These are phyloP conservation scores for Clepsis dumicolana DNA, from an alignment of 2,888 invertebrate species.

Conservation along the genomic window DNA sequence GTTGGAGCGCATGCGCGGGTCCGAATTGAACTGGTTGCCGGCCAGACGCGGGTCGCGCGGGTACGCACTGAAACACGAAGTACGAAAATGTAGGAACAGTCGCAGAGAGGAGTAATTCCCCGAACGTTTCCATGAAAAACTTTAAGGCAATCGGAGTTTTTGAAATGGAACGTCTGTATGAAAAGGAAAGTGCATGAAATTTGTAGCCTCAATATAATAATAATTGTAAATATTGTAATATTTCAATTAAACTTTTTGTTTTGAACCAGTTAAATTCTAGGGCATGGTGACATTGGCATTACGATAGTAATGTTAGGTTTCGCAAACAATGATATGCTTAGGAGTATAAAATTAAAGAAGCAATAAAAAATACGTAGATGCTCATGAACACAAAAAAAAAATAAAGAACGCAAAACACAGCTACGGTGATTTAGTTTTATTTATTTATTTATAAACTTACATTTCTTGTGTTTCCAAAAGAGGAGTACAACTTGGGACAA, in stretches of 20 bases:
- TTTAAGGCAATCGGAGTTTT: neutral
- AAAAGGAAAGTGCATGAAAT: no score
- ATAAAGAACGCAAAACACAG: neutral
- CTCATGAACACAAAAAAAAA: neutral
- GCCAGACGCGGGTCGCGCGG: constrained; percentile 80
- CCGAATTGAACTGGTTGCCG: constrained; percentile 73
- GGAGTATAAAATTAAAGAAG: neutral
- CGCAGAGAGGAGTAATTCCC: no score
- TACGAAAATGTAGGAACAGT: no score
- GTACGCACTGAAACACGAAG: constrained; percentile 52
- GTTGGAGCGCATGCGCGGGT: constrained; percentile 87
- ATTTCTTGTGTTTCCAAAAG: constrained; percentile 60
- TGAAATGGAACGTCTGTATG: neutral
- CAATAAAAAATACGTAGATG: no score
- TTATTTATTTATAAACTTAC: constrained; percentile 61
- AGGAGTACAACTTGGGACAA: constrained; percentile 60
- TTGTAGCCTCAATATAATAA: no score
- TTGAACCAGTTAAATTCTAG: no score
- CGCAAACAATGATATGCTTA: no score
- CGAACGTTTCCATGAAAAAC: neutral
- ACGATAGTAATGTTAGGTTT: no score
- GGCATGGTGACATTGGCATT: no score
- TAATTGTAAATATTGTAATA: no score
- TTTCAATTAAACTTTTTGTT: no score
- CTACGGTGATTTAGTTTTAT: neutral